Percentiles rank a stretch among this genome's conserved stretches.
Evolutionary conservation across 1,140 invertebrate genomes (phyloP).

Genomic region (Ips nitidus): DNA sequence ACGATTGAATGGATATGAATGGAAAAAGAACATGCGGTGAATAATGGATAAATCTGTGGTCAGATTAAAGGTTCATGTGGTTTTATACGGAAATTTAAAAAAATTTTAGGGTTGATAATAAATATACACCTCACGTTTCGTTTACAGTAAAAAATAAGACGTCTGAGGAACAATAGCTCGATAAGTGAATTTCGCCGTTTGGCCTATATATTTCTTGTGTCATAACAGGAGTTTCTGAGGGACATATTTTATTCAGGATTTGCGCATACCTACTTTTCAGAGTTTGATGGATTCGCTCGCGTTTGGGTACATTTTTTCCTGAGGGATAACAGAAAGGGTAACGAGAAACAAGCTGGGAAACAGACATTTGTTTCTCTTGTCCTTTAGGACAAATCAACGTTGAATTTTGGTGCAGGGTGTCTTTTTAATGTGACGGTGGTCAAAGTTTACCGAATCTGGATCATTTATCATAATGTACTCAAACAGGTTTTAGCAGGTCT

Average conservation of each 20-base stretch:
- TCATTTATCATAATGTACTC: background rate
- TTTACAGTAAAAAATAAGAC: too few relatives aligned
- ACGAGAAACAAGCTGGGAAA: background rate
- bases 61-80: too few relatives aligned
- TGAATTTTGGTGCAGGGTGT: background rate
- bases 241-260: slow-evolving; percentile 23
- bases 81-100: too few relatives aligned
- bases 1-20: too few relatives aligned
- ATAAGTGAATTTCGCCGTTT: slow-evolving; percentile 5
- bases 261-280: slow-evolving; percentile 3
- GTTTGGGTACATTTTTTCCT: slow-evolving; percentile 19
- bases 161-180: background rate
- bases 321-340: slow-evolving; percentile 14
- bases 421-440: too few relatives aligned
- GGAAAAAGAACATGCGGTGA: too few relatives aligned
- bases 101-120: too few relatives aligned
- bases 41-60: too few relatives aligned
- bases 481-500: background rate
- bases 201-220: slow-evolving; percentile 14
- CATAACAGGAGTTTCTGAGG: slow-evolving; percentile 10
- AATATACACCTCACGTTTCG: too few relatives aligned
- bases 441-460: background rate
- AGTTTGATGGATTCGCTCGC: slow-evolving; percentile 15
- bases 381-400: slow-evolving; percentile 5
- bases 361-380: slow-evolving; percentile 2